Evolutionary conservation across 2,113 vertebrate species (phyloP).

Genomic region (Hucho hucho): DNA sequence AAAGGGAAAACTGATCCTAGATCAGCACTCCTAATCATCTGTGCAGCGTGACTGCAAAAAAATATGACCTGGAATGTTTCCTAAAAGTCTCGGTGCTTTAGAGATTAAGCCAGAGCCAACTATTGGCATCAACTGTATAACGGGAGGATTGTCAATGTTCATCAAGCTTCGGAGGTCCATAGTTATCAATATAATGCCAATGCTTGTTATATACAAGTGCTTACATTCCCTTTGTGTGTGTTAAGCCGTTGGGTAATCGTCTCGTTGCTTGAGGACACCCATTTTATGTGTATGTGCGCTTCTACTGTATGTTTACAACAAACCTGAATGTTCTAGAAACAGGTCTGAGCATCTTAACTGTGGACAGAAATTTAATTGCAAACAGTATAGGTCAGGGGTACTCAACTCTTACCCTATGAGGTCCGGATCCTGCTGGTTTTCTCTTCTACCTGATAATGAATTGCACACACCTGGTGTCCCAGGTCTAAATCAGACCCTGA

Average conservation of each 20-base stretch:
- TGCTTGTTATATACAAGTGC: conserved; percentile 22
- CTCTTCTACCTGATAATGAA: too few relatives aligned
- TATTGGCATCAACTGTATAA: background rate
- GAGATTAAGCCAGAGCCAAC: background rate
- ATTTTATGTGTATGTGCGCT: conserved; percentile 16
- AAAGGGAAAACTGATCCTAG: too few relatives aligned
- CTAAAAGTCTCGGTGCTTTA: background rate
- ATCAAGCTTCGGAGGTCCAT: background rate
- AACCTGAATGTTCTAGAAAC: background rate
- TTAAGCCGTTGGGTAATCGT: conserved; percentile 8
- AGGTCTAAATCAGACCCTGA: too few relatives aligned
- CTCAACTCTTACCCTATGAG: too few relatives aligned
- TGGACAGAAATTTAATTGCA: background rate
- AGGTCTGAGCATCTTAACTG: background rate
- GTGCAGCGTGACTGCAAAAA: background rate
- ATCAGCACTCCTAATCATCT: background rate
- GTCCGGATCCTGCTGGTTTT: too few relatives aligned
- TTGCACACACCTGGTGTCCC: too few relatives aligned
- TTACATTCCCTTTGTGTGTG: conserved; percentile 18
- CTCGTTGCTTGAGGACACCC: conserved; percentile 16
- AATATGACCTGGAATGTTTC: background rate
- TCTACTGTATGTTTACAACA: conserved; percentile 29
- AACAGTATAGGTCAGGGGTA: conserved; percentile 15
- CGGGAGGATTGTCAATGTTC: background rate
- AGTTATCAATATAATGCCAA: conserved; percentile 30